A percentile compares a stretch with the other conserved stretches of the same genome.
Evolutionary conservation across 1,140 invertebrate genomes (phyloP).

Genomic region (Paralvinella palmiformis): DNA sequence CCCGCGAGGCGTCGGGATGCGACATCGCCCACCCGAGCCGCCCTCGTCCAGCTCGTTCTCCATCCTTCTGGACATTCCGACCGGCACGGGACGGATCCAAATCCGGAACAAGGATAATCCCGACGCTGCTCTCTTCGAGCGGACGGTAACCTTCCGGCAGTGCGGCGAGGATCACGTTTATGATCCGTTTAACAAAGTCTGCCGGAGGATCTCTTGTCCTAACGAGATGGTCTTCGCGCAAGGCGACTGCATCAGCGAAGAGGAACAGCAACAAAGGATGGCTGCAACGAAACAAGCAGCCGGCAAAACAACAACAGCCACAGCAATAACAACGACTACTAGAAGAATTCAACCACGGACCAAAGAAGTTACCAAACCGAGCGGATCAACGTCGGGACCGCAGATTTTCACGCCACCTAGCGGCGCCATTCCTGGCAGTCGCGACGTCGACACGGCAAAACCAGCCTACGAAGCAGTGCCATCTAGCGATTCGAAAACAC

Average conservation of each 20-base stretch:
- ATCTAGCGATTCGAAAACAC: background rate
- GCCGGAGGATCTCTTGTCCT: conserved; percentile 23
- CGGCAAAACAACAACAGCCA: background rate
- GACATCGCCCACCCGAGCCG: no score
- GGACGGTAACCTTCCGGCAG: background rate
- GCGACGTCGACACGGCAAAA: background rate
- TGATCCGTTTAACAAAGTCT: conserved; percentile 25
- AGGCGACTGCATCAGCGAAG: background rate
- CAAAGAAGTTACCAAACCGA: no score
- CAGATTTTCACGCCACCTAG: no score
- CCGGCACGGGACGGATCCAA: background rate
- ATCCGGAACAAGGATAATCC: background rate
- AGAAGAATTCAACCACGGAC: no score
- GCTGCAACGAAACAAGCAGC: background rate
- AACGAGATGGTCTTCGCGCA: conserved; percentile 10
- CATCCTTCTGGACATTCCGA: conserved; percentile 27
- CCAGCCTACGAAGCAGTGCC: background rate
- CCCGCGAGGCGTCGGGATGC: background rate
- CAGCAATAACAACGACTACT: background rate
- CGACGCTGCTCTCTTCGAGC: background rate
- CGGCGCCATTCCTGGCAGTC: background rate
- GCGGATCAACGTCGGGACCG: background rate
- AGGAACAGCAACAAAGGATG: no score
- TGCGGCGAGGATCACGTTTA: conserved; percentile 24
- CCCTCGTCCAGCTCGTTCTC: conserved; percentile 25